phyloP scores from a whole-genome alignment of 2,113 vertebrate genomes.

The Festucalex cinctus region DNA sequence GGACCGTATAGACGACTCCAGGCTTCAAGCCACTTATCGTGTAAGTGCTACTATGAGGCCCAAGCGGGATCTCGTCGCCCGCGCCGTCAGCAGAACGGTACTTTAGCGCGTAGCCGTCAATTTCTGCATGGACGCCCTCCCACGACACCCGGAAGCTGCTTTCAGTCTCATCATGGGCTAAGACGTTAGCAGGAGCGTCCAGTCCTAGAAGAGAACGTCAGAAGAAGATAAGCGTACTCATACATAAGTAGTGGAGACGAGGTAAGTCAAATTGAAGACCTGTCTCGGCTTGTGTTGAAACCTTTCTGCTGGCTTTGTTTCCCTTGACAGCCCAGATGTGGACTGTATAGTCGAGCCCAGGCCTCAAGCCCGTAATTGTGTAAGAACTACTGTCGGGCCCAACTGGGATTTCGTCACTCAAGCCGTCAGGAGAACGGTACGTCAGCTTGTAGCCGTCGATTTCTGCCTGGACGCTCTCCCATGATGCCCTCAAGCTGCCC shows the following conservation, averaged over 20 bases:
- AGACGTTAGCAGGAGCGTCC: constrained; percentile 53
- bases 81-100: constrained; percentile 73
- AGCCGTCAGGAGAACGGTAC: constrained; percentile 72
- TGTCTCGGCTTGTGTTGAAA: constrained; percentile 69
- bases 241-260: neutral
- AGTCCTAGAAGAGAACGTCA: constrained; percentile 38
- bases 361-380: constrained; percentile 70
- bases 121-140: constrained; percentile 68
- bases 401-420: constrained; percentile 66
- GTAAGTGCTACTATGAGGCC: constrained; percentile 62
- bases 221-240: constrained; percentile 21
- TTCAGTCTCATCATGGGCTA: constrained; percentile 68
- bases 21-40: constrained; percentile 73
- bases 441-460: constrained; percentile 78
- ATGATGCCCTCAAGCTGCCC: constrained; percentile 67
- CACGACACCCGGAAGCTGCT: constrained; percentile 71
- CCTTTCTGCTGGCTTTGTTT: constrained; percentile 71
- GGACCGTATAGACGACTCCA: constrained; percentile 72
- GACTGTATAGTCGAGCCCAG: constrained; percentile 75
- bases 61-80: constrained; percentile 66
- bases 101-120: constrained; percentile 77
- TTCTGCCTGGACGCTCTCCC: constrained; percentile 71
- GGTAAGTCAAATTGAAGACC: constrained; percentile 59
- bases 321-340: constrained; percentile 77
- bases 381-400: constrained; percentile 65